A percentile compares a stretch with the other conserved stretches of the same genome.
These are phyloP conservation scores for Dynastes tityus DNA, from an alignment of 2,888 invertebrate species.

Conservation along the genomic window DNA sequence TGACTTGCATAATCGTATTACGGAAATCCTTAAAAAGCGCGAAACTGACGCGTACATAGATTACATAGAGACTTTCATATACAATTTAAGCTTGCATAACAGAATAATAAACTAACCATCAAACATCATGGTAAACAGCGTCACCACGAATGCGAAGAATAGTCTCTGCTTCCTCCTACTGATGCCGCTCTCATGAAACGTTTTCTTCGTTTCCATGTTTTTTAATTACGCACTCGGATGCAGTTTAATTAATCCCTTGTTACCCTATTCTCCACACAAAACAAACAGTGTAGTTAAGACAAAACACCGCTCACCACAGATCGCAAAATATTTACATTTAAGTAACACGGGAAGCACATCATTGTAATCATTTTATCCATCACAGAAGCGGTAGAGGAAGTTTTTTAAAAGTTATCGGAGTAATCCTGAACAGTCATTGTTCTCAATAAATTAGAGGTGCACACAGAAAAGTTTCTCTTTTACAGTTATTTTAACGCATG, in stretches of 20 bases:
- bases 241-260: slow-evolving; percentile 6
- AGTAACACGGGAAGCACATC: not conserved
- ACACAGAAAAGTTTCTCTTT: not conserved
- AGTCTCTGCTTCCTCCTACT: slow-evolving; percentile 32
- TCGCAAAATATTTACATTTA: slow-evolving; percentile 9
- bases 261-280: slow-evolving; percentile 3
- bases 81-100: not conserved
- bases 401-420: slow-evolving; percentile 6
- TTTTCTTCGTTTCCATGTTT: slow-evolving; percentile 23
- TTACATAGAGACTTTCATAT: not conserved
- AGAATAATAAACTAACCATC: slow-evolving; percentile 35
- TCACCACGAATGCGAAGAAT: slow-evolving; percentile 19
- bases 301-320: slow-evolving; percentile 31
- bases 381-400: not conserved
- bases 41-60: not conserved
- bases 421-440: slow-evolving; percentile 12
- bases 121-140: slow-evolving; percentile 28
- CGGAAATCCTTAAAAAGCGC: not conserved
- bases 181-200: slow-evolving; percentile 6
- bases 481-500: slow-evolving; percentile 17
- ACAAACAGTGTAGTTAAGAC: slow-evolving; percentile 14
- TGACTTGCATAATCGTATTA: too few relatives aligned
- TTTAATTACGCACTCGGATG: slow-evolving; percentile 23
- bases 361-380: slow-evolving; percentile 28
- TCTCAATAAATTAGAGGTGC: not conserved